Percentiles rank a stretch among this genome's conserved stretches.
phyloP scores from a whole-genome alignment of 2,888 invertebrate genomes.

The Alcis repandata region DNA sequence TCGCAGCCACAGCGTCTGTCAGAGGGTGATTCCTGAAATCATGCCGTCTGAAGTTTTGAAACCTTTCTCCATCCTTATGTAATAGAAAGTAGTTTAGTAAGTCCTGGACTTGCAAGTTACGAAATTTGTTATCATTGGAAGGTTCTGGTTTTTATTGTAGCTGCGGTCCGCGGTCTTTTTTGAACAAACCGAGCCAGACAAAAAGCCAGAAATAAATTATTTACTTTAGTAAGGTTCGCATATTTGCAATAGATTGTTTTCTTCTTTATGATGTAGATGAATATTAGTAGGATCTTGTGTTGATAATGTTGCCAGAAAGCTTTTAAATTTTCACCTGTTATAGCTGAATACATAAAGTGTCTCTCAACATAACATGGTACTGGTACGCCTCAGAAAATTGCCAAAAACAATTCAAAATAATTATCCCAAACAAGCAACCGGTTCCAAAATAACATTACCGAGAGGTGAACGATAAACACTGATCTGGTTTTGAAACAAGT shows the following conservation, averaged over 20 bases:
- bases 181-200: too few relatives aligned
- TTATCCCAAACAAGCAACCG: conserved; percentile 10
- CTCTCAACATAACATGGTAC: not conserved
- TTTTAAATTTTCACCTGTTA: too few relatives aligned
- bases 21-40: not conserved
- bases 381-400: not conserved
- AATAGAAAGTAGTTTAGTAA: conserved; percentile 13
- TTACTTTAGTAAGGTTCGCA: too few relatives aligned
- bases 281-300: too few relatives aligned
- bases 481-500: conserved; percentile 20
- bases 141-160: not conserved
- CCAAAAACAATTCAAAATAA: conserved; percentile 9
- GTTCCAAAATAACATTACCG: conserved; percentile 13
- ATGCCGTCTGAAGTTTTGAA: not conserved
- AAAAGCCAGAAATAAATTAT: too few relatives aligned
- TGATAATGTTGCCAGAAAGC: too few relatives aligned
- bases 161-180: not conserved
- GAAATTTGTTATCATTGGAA: conserved; percentile 4
- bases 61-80: conserved; percentile 12
- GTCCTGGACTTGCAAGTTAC: not conserved
- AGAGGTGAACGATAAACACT: conserved; percentile 8
- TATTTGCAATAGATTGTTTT: too few relatives aligned
- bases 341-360: not conserved
- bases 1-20: too few relatives aligned
- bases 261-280: too few relatives aligned